Evolutionary conservation across 2,113 vertebrate genomes (phyloP).

Genomic region (Oncorhynchus keta): DNA sequence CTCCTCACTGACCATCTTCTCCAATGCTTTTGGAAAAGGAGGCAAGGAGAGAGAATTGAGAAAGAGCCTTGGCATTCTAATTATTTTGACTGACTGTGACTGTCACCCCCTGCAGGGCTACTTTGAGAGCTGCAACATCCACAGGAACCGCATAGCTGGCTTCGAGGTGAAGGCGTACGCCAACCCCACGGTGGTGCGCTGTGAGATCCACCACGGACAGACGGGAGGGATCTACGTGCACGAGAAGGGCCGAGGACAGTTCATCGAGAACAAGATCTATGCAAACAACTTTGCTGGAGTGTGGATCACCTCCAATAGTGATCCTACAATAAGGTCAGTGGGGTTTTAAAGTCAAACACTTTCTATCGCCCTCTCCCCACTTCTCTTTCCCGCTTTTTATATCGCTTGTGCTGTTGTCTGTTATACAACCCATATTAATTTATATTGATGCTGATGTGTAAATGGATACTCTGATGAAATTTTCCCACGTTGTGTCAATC

Average conservation of each 20-base stretch:
- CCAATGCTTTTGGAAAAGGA: too few relatives aligned
- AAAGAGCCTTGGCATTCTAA: too few relatives aligned
- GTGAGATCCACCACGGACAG: constrained; percentile 98
- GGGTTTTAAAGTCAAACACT: background rate
- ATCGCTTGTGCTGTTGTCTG: too few relatives aligned
- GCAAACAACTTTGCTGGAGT: constrained; percentile 99
- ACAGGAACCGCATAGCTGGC: constrained; percentile 97
- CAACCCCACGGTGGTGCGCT: constrained; percentile 96
- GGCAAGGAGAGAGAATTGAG: too few relatives aligned
- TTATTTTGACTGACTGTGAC: background rate
- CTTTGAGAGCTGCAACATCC: constrained; percentile 99
- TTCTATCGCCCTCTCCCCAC: too few relatives aligned
- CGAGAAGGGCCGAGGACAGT: constrained; percentile 97
- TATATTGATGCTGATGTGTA: background rate
- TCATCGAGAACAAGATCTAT: constrained; percentile 99
- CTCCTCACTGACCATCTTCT: too few relatives aligned
- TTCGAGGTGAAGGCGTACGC: constrained; percentile 99
- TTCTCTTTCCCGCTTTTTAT: too few relatives aligned
- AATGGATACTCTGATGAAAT: background rate
- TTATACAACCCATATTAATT: too few relatives aligned
- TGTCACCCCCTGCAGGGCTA: constrained; percentile 83
- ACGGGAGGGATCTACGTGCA: constrained; percentile 99
- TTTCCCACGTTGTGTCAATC: constrained; percentile 4
- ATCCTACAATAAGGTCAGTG: constrained; percentile 96
- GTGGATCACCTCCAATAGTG: constrained; percentile 99